Evolutionary conservation across 2,888 invertebrate species (phyloP).

Genomic region (Dioctria rufipes): DNA sequence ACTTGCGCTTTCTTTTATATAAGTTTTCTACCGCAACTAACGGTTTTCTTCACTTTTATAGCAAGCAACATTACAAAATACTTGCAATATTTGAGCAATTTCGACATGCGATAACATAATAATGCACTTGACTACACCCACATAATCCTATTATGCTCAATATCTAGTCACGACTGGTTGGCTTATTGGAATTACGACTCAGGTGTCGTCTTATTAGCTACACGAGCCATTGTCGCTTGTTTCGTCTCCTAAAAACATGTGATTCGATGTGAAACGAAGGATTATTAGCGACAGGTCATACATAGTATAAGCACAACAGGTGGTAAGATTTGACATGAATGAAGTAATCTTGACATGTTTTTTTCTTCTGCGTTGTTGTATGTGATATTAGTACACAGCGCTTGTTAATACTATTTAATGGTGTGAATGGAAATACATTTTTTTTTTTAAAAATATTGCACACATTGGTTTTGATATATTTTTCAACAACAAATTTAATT

Average conservation of each 20-base stretch:
- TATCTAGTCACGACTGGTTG: conserved; percentile 34
- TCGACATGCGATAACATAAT: conserved; percentile 25
- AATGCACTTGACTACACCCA: conserved; percentile 1
- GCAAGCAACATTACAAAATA: conserved; percentile 16
- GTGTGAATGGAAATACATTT: too few relatives aligned
- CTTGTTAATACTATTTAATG: too few relatives aligned
- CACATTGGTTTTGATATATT: too few relatives aligned
- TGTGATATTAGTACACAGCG: too few relatives aligned
- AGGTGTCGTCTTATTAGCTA: conserved; percentile 21
- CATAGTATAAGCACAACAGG: conserved; percentile 2
- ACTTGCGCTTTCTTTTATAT: too few relatives aligned
- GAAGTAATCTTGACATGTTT: conserved; percentile 12
- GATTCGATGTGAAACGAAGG: conserved; percentile 33
- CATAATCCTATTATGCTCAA: conserved; percentile 17
- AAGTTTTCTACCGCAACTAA: too few relatives aligned
- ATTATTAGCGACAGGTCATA: conserved; percentile 40
- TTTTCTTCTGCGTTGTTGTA: background rate
- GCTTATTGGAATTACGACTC: background rate
- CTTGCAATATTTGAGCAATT: conserved; percentile 27
- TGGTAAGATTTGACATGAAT: conserved; percentile 11
- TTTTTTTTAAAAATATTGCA: too few relatives aligned
- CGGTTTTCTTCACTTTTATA: too few relatives aligned
- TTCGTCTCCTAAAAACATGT: background rate
- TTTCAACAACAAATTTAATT: too few relatives aligned
- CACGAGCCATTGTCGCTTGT: conserved; percentile 33